These are phyloP conservation scores for Eutrigla gurnardus DNA, from an alignment of 2,797 vertebrate species.

Conservation along the genomic window DNA sequence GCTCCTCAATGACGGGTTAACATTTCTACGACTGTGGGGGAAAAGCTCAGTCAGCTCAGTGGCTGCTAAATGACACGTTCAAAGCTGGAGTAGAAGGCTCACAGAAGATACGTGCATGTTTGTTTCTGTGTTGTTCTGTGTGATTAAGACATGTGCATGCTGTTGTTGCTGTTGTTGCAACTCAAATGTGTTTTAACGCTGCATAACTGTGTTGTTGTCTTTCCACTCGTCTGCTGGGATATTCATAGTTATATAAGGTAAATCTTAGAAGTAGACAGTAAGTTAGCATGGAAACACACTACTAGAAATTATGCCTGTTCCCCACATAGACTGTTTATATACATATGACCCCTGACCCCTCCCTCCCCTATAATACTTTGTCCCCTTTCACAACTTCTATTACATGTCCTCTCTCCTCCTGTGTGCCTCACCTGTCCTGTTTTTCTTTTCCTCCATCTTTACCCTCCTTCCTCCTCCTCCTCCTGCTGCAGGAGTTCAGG, in stretches of 20 bases:
- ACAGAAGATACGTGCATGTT: no score
- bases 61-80: not conserved
- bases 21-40: not conserved
- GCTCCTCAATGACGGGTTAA: constrained; percentile 17
- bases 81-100: no score
- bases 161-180: not conserved
- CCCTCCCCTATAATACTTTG: not conserved
- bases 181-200: constrained; percentile 30
- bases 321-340: no score
- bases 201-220: constrained; percentile 37
- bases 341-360: no score
- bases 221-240: constrained; percentile 37
- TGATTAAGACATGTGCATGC: not conserved
- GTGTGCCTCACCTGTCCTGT: not conserved
- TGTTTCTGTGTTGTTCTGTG: not conserved
- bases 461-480: not conserved
- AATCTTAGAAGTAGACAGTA: constrained; percentile 1
- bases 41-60: constrained; percentile 2
- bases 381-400: not conserved
- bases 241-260: constrained; percentile 68
- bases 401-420: not conserved
- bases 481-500: constrained; percentile 90
- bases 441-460: not conserved
- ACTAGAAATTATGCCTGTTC: not conserved
- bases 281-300: not conserved